phyloP scores from a whole-genome alignment of 2,888 invertebrate genomes.

The Microctonus aethiopoides region DNA sequence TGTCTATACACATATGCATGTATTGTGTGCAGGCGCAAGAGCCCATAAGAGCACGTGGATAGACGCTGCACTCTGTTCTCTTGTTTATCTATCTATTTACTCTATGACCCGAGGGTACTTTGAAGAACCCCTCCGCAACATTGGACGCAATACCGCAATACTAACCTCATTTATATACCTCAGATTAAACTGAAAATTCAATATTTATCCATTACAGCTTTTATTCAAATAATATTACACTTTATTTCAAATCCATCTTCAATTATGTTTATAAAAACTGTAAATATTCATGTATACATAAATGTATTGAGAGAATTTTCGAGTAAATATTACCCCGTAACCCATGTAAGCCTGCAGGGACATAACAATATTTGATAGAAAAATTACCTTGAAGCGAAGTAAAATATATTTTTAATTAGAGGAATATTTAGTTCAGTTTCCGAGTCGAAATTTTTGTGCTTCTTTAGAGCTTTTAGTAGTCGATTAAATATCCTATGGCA shows the following conservation, averaged over 20 bases:
- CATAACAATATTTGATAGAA: too few relatives aligned
- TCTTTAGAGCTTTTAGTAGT: too few relatives aligned
- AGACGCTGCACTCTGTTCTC: conserved; percentile 10
- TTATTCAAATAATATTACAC: not conserved
- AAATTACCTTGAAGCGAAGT: too few relatives aligned
- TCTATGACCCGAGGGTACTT: conserved; percentile 11
- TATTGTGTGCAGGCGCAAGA: not conserved
- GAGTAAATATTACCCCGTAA: too few relatives aligned
- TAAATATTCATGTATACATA: too few relatives aligned
- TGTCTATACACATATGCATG: not conserved
- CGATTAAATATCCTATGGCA: too few relatives aligned
- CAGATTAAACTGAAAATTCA: conserved; percentile 3
- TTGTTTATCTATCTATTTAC: conserved; percentile 34
- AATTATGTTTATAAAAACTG: not conserved
- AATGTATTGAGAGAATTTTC: too few relatives aligned
- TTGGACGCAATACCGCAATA: not conserved
- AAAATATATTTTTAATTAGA: too few relatives aligned
- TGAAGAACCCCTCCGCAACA: conserved; percentile 6
- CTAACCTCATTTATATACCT: not conserved
- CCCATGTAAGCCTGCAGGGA: too few relatives aligned
- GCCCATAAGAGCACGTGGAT: conserved; percentile 14
- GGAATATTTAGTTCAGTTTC: too few relatives aligned
- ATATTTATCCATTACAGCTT: not conserved
- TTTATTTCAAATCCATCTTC: not conserved
- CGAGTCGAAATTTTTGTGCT: too few relatives aligned